These are phyloP conservation scores for Busseola fusca DNA, from an alignment of 2,888 invertebrate genomes.

Conservation along the genomic window DNA sequence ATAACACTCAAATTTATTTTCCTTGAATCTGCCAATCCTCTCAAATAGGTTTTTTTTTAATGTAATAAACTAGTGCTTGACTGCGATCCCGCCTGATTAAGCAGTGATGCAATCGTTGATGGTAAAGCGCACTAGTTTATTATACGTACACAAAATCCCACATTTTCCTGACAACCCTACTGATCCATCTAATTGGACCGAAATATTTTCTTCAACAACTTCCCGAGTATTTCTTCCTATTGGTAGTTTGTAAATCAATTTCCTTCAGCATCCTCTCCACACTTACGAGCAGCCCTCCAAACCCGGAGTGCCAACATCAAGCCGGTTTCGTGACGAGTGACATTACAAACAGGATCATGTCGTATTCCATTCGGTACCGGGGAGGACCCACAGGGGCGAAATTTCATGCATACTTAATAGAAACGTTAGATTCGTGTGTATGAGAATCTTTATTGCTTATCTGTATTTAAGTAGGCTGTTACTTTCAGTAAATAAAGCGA, in stretches of 20 bases:
- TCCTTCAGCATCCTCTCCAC: slow-evolving; percentile 3
- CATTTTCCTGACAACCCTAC: background rate
- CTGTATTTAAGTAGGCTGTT: slow-evolving; percentile 1
- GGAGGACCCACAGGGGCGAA: slow-evolving; percentile 33
- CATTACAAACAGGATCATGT: slow-evolving; percentile 52
- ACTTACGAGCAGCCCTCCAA: slow-evolving; percentile 19
- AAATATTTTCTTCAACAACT: background rate
- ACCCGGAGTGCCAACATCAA: slow-evolving; percentile 25
- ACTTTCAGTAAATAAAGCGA: background rate
- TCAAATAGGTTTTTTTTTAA: too few species aligned
- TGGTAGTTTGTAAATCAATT: slow-evolving; percentile 28
- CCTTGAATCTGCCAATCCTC: background rate
- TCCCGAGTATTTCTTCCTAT: background rate
- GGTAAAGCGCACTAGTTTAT: too few species aligned
- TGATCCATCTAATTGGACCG: background rate
- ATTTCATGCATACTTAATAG: slow-evolving; percentile 49
- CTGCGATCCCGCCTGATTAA: too few species aligned
- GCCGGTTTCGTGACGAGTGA: slow-evolving; percentile 35
- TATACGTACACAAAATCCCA: too few species aligned
- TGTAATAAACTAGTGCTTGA: too few species aligned
- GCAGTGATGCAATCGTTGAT: too few species aligned
- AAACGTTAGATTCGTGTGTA: slow-evolving; percentile 1
- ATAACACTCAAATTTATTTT: background rate
- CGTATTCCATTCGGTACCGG: slow-evolving; percentile 42
- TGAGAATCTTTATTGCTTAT: slow-evolving; percentile 20